Base-by-base conservation (phyloP, 2,888 invertebrate genomes). In the Monoplex corrugatus region DNA sequence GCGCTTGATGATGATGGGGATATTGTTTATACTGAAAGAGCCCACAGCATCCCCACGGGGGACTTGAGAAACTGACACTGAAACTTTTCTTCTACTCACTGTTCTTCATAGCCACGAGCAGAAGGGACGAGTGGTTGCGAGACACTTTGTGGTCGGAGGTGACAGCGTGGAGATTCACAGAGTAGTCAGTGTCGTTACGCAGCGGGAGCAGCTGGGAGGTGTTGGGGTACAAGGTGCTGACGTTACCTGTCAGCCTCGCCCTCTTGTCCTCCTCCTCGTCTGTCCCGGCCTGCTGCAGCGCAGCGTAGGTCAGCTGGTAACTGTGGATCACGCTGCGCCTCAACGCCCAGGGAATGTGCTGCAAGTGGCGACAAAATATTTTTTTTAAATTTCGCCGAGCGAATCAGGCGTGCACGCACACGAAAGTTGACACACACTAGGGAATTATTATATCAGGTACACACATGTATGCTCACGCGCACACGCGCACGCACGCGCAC, bases 311-410 rank as follows among this genome's bases (percentile, higher is more conserved):
- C 38, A 63, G 40, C 63, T 85, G 63, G 85, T 63, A 85, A 28
- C 85, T 85, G 85, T 85, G 50, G 85, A 83, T 83, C n/a, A 83
- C 82, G 45, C 82, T 83, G 32, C 82, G 82, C 28, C 82, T 16
- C n/a, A 83, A 13, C 2, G 44, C 32, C 82, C 82, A 83, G 32
- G 82, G 82, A 16, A 83, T 83, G 16, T 83, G 82, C 82, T 83
- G 80, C 10, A 13, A 13, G 13, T 10, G 23, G 35, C 5, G 16
- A 28, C 2, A n/a, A n/a, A 50, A 50, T 50, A 13, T 13, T 50
- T 8, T 50, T 8, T 50, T 13, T 50, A 50, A 50, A 13, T 50
- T 13, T 50, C 10, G 8, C 8, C 19, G 19, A 13, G 50, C 19
- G 50, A 50, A 19, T 8, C 50, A 13, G 50, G 8, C 19, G 19